A percentile compares a stretch with the other conserved stretches of the same genome.
phyloP scores from a whole-genome alignment of 2,888 invertebrate genomes.

The Chorisops tibialis region DNA sequence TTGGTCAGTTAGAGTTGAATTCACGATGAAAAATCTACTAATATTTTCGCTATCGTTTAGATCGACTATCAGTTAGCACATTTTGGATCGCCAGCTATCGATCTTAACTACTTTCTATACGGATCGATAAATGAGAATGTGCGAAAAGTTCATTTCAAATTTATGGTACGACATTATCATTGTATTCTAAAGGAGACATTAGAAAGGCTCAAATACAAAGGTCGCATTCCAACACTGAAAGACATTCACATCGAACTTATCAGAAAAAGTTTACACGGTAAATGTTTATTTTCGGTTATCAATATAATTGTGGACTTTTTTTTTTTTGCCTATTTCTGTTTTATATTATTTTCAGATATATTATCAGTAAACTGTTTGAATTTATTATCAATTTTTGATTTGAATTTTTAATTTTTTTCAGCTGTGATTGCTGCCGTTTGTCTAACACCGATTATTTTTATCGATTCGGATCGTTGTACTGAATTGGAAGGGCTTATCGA shows the following conservation, averaged over 20 bases:
- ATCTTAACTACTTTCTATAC: slow-evolving; percentile 47
- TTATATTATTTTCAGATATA: too few relatives aligned
- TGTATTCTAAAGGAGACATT: slow-evolving; percentile 43
- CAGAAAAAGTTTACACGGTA: slow-evolving; percentile 47
- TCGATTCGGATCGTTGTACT: slow-evolving; percentile 37
- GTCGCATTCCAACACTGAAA: slow-evolving; percentile 46
- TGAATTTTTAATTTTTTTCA: slow-evolving; percentile 32
- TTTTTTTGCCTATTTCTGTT: too few relatives aligned
- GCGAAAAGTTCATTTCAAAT: slow-evolving; percentile 46
- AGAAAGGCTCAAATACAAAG: slow-evolving; percentile 43
- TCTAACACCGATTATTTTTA: slow-evolving; percentile 48
- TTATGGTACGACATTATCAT: slow-evolving; percentile 47
- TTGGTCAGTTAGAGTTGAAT: slow-evolving; percentile 39
- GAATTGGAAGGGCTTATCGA: slow-evolving; percentile 30
- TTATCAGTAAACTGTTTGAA: too few relatives aligned
- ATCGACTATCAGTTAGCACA: slow-evolving; percentile 49
- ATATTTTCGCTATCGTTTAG: slow-evolving; percentile 35
- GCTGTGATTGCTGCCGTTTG: slow-evolving; percentile 50
- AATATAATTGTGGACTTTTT: background rate
- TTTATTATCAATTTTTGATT: slow-evolving; percentile 1
- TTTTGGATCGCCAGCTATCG: slow-evolving; percentile 49
- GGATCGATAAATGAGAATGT: slow-evolving; percentile 49
- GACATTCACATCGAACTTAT: slow-evolving; percentile 48
- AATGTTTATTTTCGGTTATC: background rate
- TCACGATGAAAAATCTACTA: background rate